These are phyloP conservation scores for Megalops atlanticus DNA, from an alignment of 2,113 vertebrate species.

Conservation along the genomic window DNA sequence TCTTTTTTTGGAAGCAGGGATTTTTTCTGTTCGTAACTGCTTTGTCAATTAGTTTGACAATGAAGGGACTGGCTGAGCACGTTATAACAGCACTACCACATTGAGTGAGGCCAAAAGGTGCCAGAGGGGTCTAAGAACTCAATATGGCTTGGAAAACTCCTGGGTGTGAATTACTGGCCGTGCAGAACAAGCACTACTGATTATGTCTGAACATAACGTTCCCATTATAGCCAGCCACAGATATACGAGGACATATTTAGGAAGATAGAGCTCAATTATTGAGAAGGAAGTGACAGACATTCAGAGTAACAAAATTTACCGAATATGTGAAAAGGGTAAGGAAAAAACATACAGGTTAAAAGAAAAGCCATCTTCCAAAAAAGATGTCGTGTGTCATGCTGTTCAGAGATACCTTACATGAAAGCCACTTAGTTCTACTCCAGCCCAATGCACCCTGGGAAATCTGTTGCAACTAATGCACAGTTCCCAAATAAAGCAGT, in stretches of 20 bases:
- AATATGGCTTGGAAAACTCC: not conserved
- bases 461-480: conserved; percentile 39
- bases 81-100: not conserved
- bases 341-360: conserved; percentile 28
- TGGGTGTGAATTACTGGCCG: too few relatives aligned
- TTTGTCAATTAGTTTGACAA: too few relatives aligned
- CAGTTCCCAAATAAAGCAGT: conserved; percentile 37
- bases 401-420: conserved; percentile 70
- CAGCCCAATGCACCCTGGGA: conserved; percentile 54
- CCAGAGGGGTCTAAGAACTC: not conserved
- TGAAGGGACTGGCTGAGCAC: too few relatives aligned
- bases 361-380: conserved; percentile 68
- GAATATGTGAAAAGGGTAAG: conserved; percentile 13
- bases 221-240: conserved; percentile 10
- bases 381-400: conserved; percentile 98
- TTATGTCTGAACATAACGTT: conserved; percentile 21
- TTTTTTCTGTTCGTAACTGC: too few relatives aligned
- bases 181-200: conserved; percentile 15
- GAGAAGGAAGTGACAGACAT: conserved; percentile 33
- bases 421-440: conserved; percentile 47
- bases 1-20: conserved; percentile 68
- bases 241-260: not conserved
- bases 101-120: not conserved
- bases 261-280: conserved; percentile 16
- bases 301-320: conserved; percentile 34